Base-by-base conservation (phyloP, 2,888 invertebrate genomes). In the Microdon myrmicae region DNA sequence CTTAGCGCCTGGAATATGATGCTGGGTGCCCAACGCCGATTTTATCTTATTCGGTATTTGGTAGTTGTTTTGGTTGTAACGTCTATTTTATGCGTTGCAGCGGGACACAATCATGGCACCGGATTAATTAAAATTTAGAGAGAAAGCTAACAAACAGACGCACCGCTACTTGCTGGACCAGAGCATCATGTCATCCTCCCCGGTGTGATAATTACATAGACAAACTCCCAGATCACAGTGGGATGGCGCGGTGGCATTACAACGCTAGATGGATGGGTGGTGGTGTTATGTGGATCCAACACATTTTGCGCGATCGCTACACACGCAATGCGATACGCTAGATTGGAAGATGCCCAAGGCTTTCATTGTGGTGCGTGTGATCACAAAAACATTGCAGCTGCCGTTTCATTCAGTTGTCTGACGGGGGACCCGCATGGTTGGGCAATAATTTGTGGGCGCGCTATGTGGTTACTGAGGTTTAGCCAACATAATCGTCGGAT, bases 61-160 rank as follows among this genome's bases (percentile, higher is more conserved):
- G 29, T 45, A 22, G 31, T 45, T 51, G 49, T 41, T 51, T 37
- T 35, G 51, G 49, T 64, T 56, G 51, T 58, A n/a, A n/a, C 43
- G 38, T 64, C 47, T 39, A 35, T 43, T 45, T 55, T 41, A 51
- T 34, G 26, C 58, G 41, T 38, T 45, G 58, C 51, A 20, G 45
- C 13, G 56, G 41, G 41, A 44, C 28, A 47, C 32, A 64, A 51
- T 53, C 64, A 58, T 53, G 58, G 56, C 45, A 58, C 51, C 43
- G 51, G 58, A 64, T 64, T 64, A 64, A 64, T 64, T 64, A 64
- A 64, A 64, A 64, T 64, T 58, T 58, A 64, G 64, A 58, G 51
- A 51, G 47, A 47, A 56, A 64, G 56, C 56, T 31, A 34, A 23
- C 45, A 56, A 34, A 39, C 28, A 55, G 34, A 56, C 47, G 19